phyloP scores from a whole-genome alignment of 2,113 vertebrate species.

The Nansenia antarctica region DNA sequence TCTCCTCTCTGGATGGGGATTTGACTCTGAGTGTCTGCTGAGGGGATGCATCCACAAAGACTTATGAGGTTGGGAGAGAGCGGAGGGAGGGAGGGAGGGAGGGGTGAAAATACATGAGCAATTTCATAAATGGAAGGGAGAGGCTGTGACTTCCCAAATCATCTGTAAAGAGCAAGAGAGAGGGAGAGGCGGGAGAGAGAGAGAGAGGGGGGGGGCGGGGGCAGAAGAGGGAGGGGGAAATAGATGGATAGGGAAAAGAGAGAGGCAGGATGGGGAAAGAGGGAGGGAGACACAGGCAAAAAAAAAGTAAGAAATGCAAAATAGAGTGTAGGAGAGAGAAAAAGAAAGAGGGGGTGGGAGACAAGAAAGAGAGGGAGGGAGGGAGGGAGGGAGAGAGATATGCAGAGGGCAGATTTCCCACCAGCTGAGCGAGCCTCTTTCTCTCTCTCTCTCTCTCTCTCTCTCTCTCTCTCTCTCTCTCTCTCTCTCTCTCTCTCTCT shows the following conservation, averaged over 20 bases:
- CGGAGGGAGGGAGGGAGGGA: constrained; percentile 8
- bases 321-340: constrained; percentile 41
- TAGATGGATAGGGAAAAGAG: too few relatives aligned
- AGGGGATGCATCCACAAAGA: constrained; percentile 49
- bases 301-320: not conserved
- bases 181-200: not conserved
- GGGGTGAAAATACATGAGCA: constrained; percentile 66
- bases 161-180: constrained; percentile 66
- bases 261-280: constrained; percentile 18
- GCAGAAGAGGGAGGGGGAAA: constrained; percentile 41
- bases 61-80: constrained; percentile 42
- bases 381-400: constrained; percentile 64
- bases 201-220: not conserved
- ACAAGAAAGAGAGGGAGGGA: constrained; percentile 31
- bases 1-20: constrained; percentile 42
- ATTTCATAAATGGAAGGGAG: constrained; percentile 78
- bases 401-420: constrained; percentile 72
- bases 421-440: constrained; percentile 71
- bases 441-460: too few relatives aligned
- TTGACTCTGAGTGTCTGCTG: constrained; percentile 41
- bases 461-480: too few relatives aligned
- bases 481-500: too few relatives aligned
- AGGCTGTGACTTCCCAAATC: constrained; percentile 73
- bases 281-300: constrained; percentile 29
- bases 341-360: constrained; percentile 45